Base-by-base conservation (phyloP, 2,797 vertebrate species). In the Pogonophryne albipinna region DNA sequence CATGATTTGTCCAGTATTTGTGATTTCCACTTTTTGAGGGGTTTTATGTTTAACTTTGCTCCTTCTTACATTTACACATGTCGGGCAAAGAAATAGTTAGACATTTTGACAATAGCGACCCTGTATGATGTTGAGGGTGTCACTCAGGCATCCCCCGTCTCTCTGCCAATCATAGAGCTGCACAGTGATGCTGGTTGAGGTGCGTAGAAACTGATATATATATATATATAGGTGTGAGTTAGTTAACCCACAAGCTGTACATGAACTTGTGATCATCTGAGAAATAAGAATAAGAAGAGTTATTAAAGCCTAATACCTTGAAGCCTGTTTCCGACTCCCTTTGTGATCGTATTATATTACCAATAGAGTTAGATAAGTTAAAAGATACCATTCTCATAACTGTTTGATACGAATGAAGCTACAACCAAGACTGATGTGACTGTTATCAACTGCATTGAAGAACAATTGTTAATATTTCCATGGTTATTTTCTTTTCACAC, bases 31-130 rank as follows among this genome's bases (percentile, higher is more conserved):
- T 38, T 38, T 44, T 27, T 4, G 2, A 38, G 20, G 27, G 14
- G 16, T 14, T 19, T 65, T 10, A 23, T 7, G 13, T 16, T 17
- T 44, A 16, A 1, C 0, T 76, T 42, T 57, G 56, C 45, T 63
- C 27, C 79, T 63, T 87, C 58, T 93, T 89, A 74, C 92, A 93
- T 50, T 91, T 82, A 85, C 86, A 50, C 15, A 59, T 41, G 13
- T 31, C 14, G 42, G 68, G 4, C 3, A 31, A 34, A 58, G n/a
- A 19, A 59, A 20, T 61, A 45, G 58, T 56, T 16, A 34, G 15
- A 56, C 9, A 34, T 57, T 27, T 53, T 27, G 23, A 53, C 12
- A 53, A 53, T 53, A 23, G 23, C 23, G 23, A 23, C 23, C 23
- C 23, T 23, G 23, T 23, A 23, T 23, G 23, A 23, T 23, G 23